Percentiles rank a stretch among this genome's conserved stretches.
phyloP scores from a whole-genome alignment of 2,113 vertebrate genomes.

The Pheucticus melanocephalus region DNA sequence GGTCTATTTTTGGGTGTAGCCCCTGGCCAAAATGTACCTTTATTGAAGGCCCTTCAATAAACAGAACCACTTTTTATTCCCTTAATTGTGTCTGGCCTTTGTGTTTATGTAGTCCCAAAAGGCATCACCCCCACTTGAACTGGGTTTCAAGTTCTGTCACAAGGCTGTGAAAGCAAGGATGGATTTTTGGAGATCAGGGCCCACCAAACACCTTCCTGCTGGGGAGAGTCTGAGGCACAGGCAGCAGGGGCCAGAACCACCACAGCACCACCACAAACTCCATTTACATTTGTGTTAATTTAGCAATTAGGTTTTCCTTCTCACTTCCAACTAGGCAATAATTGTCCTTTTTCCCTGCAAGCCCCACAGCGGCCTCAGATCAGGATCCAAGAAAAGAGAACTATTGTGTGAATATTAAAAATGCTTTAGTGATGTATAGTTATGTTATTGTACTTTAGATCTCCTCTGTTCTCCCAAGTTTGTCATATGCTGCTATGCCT shows the following conservation, averaged over 20 bases:
- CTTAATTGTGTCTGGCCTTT: neutral
- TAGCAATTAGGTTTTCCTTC: neutral
- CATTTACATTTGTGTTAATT: fast-evolving
- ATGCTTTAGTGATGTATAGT: too few species aligned
- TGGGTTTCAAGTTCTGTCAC: neutral
- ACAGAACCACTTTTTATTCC: neutral
- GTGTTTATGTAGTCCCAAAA: neutral
- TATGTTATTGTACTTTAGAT: too few species aligned
- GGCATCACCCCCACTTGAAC: neutral
- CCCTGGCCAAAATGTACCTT: neutral
- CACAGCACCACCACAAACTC: neutral
- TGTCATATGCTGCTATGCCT: too few species aligned
- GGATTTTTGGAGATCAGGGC: neutral
- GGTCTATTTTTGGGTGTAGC: neutral
- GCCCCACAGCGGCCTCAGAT: neutral
- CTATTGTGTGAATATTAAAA: too few species aligned
- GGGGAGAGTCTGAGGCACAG: neutral
- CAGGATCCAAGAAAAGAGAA: neutral
- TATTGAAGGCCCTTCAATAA: neutral
- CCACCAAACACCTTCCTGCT: neutral
- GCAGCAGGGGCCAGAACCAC: neutral
- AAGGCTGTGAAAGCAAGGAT: neutral
- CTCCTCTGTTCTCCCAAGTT: too few species aligned
- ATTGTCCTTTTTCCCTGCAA: neutral
- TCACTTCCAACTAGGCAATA: neutral